Conservation (phyloP, 1,140 invertebrate genomes). For the Hylyphantes graminicola region DNA sequence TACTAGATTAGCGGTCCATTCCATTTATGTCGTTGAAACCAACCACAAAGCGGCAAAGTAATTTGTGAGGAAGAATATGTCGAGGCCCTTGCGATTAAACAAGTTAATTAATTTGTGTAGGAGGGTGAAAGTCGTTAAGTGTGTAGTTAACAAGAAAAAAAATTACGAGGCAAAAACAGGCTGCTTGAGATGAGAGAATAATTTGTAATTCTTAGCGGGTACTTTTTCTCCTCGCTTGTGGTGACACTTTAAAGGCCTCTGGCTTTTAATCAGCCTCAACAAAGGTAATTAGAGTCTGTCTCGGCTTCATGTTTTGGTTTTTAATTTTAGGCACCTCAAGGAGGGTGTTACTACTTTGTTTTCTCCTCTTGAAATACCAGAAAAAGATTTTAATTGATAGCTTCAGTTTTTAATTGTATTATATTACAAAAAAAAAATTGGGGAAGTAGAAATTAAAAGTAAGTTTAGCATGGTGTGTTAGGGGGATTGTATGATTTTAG, state of each 20-base stretch:
- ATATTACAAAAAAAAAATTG: no score
- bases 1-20: no score
- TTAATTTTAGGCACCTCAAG: no score
- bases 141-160: not conserved
- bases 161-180: not conserved
- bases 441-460: no score
- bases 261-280: slow-evolving; percentile 7
- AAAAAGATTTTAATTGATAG: no score
- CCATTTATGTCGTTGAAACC: no score
- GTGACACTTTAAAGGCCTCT: not conserved
- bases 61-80: not conserved
- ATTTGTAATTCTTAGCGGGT: slow-evolving; percentile 2
- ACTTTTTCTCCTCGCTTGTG: not conserved
- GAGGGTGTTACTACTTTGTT: no score
- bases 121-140: slow-evolving; percentile 11
- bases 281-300: not conserved
- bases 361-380: no score
- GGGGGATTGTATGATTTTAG: no score
- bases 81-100: slow-evolving; percentile 1
- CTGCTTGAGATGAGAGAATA: slow-evolving; percentile 1
- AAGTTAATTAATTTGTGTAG: slow-evolving; percentile 21
- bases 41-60: not conserved
- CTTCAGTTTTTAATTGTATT: no score
- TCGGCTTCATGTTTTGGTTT: no score
- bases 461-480: no score